phyloP scores from a whole-genome alignment of 92 coral and sea anemone genomes.

The Siderastrea siderea region DNA sequence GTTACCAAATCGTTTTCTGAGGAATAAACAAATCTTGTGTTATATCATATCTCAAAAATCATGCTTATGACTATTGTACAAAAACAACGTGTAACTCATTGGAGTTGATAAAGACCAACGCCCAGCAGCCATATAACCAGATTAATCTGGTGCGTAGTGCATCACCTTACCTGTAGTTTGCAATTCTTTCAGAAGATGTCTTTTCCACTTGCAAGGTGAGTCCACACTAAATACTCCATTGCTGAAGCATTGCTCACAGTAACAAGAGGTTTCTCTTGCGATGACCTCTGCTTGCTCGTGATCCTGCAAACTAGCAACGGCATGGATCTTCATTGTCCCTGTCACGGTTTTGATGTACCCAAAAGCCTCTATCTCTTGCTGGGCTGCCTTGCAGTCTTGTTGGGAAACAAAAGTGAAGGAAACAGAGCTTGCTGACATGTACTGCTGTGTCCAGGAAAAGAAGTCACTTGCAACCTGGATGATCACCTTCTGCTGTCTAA shows the following conservation, averaged over 20 bases:
- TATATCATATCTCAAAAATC: too few species aligned
- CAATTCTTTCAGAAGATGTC: slow-evolving; percentile 22
- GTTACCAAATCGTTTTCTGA: too few species aligned
- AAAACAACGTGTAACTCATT: too few species aligned
- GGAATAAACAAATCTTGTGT: too few species aligned
- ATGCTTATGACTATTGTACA: too few species aligned
- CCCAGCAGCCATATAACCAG: too few species aligned
- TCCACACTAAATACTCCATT: background rate
- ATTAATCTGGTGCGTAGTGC: too few species aligned
- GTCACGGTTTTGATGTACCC: slow-evolving; percentile 21
- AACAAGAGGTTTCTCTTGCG: slow-evolving; percentile 52
- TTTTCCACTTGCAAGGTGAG: slow-evolving; percentile 24
- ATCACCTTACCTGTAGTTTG: background rate
- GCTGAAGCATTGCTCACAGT: slow-evolving; percentile 50
- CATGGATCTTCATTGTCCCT: slow-evolving; percentile 61
- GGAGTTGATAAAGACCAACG: too few species aligned
- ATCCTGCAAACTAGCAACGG: slow-evolving; percentile 15
- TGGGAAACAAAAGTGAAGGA: slow-evolving; percentile 20
- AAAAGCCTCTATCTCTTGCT: slow-evolving; percentile 26
- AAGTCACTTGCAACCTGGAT: slow-evolving; percentile 62
- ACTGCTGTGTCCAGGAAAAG: slow-evolving; percentile 49
- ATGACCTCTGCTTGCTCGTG: slow-evolving; percentile 21
- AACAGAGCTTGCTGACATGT: slow-evolving; percentile 26
- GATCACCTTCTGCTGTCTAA: slow-evolving; percentile 34
- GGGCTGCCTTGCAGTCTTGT: slow-evolving; percentile 23